Evolutionary conservation across 2,797 vertebrate species (phyloP).

Genomic region (Champsocephalus esox): DNA sequence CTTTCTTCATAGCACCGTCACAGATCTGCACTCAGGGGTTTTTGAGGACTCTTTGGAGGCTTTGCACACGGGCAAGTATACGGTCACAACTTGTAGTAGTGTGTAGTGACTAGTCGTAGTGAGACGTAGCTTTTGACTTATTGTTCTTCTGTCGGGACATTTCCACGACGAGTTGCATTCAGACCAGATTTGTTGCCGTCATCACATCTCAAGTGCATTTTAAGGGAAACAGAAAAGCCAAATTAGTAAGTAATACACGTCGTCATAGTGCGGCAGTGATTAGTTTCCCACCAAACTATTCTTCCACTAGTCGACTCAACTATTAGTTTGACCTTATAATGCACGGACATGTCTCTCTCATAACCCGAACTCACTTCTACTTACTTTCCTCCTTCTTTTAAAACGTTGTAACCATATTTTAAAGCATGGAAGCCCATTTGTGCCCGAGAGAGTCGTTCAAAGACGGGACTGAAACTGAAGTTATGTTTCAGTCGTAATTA

Average conservation of each 20-base stretch:
- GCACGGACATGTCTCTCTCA: slow-evolving; percentile 26
- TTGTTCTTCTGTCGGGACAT: slow-evolving; percentile 7
- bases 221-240: slow-evolving; percentile 16
- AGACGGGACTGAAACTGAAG: no score
- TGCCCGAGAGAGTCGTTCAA: no score
- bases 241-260: no score
- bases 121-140: slow-evolving; percentile 23
- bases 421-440: no score
- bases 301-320: neutral
- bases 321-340: slow-evolving; percentile 22
- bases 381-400: neutral
- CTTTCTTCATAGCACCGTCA: slow-evolving; percentile 56
- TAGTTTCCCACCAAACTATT: neutral
- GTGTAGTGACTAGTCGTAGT: slow-evolving; percentile 65
- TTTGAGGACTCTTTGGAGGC: slow-evolving; percentile 73
- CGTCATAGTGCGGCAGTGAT: neutral
- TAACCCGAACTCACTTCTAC: slow-evolving; percentile 32
- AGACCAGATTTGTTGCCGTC: slow-evolving; percentile 13
- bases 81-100: slow-evolving; percentile 61
- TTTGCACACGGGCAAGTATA: slow-evolving; percentile 80
- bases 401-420: neutral
- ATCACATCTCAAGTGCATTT: slow-evolving; percentile 12
- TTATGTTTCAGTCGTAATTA: no score
- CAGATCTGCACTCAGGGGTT: slow-evolving; percentile 74
- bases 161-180: slow-evolving; percentile 7